These are phyloP conservation scores for Oncorhynchus masou DNA, from an alignment of 2,113 vertebrate species.

Conservation along the genomic window DNA sequence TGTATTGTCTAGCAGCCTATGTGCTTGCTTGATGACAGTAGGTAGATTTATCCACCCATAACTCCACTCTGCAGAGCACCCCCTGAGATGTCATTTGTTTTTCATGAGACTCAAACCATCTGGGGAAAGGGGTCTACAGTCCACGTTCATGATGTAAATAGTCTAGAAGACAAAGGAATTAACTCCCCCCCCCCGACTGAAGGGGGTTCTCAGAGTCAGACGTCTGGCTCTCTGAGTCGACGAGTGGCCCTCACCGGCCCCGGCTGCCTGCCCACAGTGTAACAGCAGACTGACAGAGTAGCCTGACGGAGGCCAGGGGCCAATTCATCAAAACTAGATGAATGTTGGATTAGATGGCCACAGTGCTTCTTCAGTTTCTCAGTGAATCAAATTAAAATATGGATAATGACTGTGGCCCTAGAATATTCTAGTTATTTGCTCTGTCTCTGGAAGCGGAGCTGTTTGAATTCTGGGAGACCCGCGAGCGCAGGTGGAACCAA, in stretches of 20 bases:
- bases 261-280: conserved; percentile 9
- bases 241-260: conserved; percentile 1
- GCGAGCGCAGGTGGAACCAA: conserved; percentile 30
- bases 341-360: conserved; percentile 35
- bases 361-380: conserved; percentile 38
- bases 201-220: background rate
- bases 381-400: conserved; percentile 59
- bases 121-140: background rate
- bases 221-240: conserved; percentile 2
- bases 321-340: conserved; percentile 51
- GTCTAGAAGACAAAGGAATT: background rate
- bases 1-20: background rate
- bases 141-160: background rate
- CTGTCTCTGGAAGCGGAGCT: conserved; percentile 34
- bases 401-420: conserved; percentile 47
- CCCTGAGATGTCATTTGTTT: conserved; percentile 25
- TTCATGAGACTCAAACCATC: background rate
- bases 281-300: conserved; percentile 37
- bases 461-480: conserved; percentile 44
- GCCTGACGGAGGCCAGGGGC: conserved; percentile 17
- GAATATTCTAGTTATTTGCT: conserved; percentile 48
- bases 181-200: background rate
- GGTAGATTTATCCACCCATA: background rate
- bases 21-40: conserved; percentile 1
- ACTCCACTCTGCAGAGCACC: conserved; percentile 4